Evolutionary conservation across 1,140 invertebrate genomes (phyloP).

Genomic region (Gryon sp.): DNA sequence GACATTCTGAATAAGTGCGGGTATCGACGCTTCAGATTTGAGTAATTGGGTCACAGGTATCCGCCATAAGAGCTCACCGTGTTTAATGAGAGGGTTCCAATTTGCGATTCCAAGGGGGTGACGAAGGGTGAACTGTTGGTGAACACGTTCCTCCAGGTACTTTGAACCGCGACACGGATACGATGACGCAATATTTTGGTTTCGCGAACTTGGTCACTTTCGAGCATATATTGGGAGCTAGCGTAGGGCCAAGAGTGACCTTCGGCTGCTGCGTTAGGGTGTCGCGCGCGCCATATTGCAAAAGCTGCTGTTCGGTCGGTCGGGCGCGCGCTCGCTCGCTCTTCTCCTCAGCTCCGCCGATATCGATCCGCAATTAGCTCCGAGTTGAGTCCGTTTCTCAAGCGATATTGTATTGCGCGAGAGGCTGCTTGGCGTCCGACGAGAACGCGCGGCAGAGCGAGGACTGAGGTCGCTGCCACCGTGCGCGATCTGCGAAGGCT

Average conservation of each 20-base stretch:
- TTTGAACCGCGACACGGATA: too few species aligned
- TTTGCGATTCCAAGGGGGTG: not conserved
- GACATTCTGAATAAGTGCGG: too few species aligned
- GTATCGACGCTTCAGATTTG: not conserved
- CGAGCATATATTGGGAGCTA: too few species aligned
- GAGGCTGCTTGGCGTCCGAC: slow-evolving; percentile 15
- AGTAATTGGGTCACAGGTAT: slow-evolving; percentile 22
- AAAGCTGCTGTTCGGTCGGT: slow-evolving; percentile 15
- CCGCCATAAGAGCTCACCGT: slow-evolving; percentile 5
- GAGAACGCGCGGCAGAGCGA: slow-evolving; percentile 40
- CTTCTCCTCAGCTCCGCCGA: slow-evolving; percentile 45
- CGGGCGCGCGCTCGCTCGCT: slow-evolving; percentile 25
- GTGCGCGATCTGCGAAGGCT: not conserved
- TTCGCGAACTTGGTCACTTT: too few species aligned
- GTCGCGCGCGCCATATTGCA: slow-evolving; percentile 17
- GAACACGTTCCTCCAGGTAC: too few species aligned
- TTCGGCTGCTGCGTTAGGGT: slow-evolving; percentile 1
- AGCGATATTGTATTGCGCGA: not conserved
- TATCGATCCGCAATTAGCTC: slow-evolving; percentile 52
- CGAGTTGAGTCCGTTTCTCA: slow-evolving; percentile 23
- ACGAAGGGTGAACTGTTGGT: not conserved
- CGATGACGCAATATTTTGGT: too few species aligned
- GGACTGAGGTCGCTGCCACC: slow-evolving; percentile 48
- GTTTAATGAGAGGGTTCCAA: not conserved
- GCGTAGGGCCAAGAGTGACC: not conserved